A percentile compares a stretch with the other conserved stretches of the same genome.
Evolutionary conservation across 2,797 vertebrate species (phyloP).

Genomic region (Hipposideros larvatus): DNA sequence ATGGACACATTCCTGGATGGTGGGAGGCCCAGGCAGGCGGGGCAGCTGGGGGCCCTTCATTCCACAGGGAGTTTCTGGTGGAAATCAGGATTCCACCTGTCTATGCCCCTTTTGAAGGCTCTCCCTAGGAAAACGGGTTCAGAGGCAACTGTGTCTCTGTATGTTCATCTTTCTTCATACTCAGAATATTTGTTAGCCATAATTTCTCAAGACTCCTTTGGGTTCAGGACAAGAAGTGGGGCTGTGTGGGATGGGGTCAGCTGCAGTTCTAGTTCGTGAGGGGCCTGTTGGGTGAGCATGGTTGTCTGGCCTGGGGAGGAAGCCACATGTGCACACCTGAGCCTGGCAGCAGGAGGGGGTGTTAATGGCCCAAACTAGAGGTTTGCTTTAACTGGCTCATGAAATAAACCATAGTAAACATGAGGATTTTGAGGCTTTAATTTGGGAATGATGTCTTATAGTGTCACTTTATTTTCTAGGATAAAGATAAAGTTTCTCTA

Average conservation of each 20-base stretch:
- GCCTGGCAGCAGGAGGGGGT: not conserved
- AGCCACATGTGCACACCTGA: not conserved
- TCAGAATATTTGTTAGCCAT: not conserved
- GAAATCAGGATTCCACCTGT: not conserved
- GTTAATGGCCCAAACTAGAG: not conserved
- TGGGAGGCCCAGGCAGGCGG: not conserved
- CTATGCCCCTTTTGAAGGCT: not conserved
- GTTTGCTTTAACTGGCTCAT: not conserved
- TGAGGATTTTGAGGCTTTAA: not conserved
- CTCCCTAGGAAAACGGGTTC: not conserved
- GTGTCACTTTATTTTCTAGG: slow-evolving; percentile 87
- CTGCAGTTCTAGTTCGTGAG: not conserved
- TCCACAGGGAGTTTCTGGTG: not conserved
- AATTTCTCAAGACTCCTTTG: not conserved
- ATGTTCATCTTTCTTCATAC: not conserved
- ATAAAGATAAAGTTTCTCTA: slow-evolving; percentile 99
- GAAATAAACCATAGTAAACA: not conserved
- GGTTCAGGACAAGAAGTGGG: not conserved
- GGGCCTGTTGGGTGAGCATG: not conserved
- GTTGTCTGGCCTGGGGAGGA: not conserved
- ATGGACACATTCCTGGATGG: not conserved
- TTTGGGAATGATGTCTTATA: slow-evolving; percentile 30
- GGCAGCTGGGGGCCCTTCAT: not conserved
- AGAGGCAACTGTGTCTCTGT: not conserved
- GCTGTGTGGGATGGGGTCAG: not conserved